Conservation (phyloP, 2,888 invertebrate genomes). For the Tinea trinotella region DNA sequence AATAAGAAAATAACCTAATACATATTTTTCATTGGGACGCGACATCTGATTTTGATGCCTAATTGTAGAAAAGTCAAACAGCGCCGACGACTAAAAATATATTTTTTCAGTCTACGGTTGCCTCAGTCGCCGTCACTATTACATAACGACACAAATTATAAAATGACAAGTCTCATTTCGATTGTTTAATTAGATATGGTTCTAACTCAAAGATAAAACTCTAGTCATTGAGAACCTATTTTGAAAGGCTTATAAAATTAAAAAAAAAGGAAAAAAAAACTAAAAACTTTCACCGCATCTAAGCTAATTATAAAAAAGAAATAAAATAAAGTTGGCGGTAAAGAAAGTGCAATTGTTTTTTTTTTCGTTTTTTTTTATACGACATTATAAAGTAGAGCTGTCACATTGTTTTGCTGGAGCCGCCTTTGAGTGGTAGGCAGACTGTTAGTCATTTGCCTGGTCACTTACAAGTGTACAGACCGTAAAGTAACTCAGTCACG, state of each 20-base stretch:
- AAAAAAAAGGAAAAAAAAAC: conserved; percentile 1
- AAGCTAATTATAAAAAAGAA: conserved; percentile 12
- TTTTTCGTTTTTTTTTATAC: conserved; percentile 1
- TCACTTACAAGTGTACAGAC: no score
- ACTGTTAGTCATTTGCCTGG: no score
- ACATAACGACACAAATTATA: no score
- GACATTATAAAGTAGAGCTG: conserved; percentile 1
- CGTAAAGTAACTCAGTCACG: no score
- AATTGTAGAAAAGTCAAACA: no score
- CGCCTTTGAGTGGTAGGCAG: no score
- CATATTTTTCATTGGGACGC: no score
- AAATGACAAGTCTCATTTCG: neutral
- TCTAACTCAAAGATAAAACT: neutral
- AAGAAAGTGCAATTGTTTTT: conserved; percentile 1
- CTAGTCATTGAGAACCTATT: neutral
- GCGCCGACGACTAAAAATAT: no score
- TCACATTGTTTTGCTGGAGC: conserved; percentile 5
- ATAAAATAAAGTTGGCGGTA: neutral
- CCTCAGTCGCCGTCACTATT: no score
- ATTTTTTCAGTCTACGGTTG: no score
- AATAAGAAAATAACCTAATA: no score
- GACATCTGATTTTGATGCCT: no score
- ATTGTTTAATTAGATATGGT: neutral
- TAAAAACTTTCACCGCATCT: conserved; percentile 10
- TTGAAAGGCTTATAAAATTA: neutral